Base-by-base conservation (phyloP, 2,113 vertebrate species). In the Spermophilus dauricus region DNA sequence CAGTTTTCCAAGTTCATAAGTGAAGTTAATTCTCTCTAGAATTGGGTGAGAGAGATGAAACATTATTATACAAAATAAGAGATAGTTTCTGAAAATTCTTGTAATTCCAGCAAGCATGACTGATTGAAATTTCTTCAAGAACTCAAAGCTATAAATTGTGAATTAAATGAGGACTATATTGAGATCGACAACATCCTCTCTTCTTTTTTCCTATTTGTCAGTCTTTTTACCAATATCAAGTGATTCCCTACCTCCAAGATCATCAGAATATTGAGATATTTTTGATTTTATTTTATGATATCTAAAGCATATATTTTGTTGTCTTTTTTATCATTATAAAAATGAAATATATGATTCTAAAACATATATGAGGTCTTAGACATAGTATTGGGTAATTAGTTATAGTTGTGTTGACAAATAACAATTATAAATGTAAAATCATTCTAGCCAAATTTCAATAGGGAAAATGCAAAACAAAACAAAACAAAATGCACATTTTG, bases 381-480 rank as follows among this genome's bases (percentile, higher is more conserved):
- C 4, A 86, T 16, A 89, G 72, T 97, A 26, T 18, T 56, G 24
- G 76, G 5, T 1, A 76, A 45, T 58, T 90, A 37, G 11, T 75
- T 88, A 86, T 51, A 58, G 77, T 51, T 83, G n/a, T 86, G 75
- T 37, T 89, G 42, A 86, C 13, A 65, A 89, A 92, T 82, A 45
- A 12, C 70, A 61, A 61, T 88, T 82, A 91, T 73, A 63, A 93
- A 77, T 72, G 3, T 28, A 42, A 94, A 94, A 93, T 56, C 39
- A 96, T n/a, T 65, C 17, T 77, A 86, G 37, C 12, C 10, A 94
- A 56, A 81, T 77, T 72, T 96, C 34, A 85, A 1, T 5, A 30
- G 10, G 8, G 39, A 81, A 91, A 89, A 48, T 89, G 20, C 30
- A 17, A 4, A 10, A 34, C n/a, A 16, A 69, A 69, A 69, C 45